Base-by-base conservation (phyloP, 2,113 vertebrate genomes). In the Antennarius striatus region DNA sequence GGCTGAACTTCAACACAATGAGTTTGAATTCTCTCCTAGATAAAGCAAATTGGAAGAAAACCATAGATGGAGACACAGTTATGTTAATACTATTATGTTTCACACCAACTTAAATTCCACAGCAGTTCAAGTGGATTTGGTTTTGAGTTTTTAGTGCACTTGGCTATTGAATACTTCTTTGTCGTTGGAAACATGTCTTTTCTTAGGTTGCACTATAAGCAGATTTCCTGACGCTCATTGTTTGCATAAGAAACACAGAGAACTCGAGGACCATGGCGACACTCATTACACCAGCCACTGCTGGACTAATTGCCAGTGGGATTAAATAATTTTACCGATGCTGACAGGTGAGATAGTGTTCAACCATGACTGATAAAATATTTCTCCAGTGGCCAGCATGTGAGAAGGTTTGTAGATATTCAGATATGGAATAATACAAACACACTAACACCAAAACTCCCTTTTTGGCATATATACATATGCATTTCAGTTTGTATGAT, bases 291-390 rank as follows among this genome's bases (percentile, higher is more conserved):
- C 47, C 46, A 68, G 72, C 63, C 52, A 32, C 42, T 56, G 22
- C 74, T 12, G 71, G 79, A 75, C 77, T 91, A 90, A 90, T 90
- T 90, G 81, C 84, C 10, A 79, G 65, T 59, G 60, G 73, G 75
- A 89, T 81, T 73, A 81, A 80, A 84, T 84, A 48, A 82, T 88
- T 66, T 83, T 90, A 77, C 77, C 73, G 77, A 81, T 52, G 68
- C 72, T 94, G 94, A 93, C 92, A 92, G 93, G 91, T 92, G 90
- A 92, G 91, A 77, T 80, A 78, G 82, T 53, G 66, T 66, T 90
- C 84, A 88, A 78, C 86, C 90, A 75, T 84, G 90, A 89, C 86
- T 10, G 0, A 32, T 39, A 17, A 77, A 76, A 79, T 74, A 89
- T 86, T 90, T 86, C 86, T 91, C 84, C 49, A 68, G 87, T 84